Percentiles rank a stretch among this genome's conserved stretches.
These are phyloP conservation scores for Pagrus major DNA, from an alignment of 2,113 vertebrate species.

Conservation along the genomic window DNA sequence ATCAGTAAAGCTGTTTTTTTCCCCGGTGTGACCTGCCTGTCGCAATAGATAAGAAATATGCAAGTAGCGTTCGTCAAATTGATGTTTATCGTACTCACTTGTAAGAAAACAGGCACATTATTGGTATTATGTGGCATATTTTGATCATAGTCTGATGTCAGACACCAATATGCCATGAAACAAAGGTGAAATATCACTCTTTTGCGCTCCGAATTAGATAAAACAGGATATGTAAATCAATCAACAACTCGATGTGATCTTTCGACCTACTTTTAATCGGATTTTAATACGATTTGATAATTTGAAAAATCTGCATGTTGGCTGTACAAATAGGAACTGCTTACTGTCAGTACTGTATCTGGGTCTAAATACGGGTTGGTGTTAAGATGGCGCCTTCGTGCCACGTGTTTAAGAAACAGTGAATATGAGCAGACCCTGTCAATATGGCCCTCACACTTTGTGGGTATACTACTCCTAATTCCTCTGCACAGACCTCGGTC, in stretches of 20 bases:
- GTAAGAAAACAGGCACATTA: not conserved
- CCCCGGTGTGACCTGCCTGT: not conserved
- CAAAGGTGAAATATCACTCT: not conserved
- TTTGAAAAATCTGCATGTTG: not conserved
- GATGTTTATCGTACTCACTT: not conserved
- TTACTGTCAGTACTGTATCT: conserved; percentile 32
- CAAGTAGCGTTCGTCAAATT: not conserved
- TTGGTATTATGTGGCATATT: not conserved
- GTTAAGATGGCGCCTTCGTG: conserved; percentile 80
- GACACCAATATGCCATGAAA: conserved; percentile 5
- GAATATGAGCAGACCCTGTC: conserved; percentile 67
- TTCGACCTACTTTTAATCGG: not conserved
- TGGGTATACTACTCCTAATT: conserved; percentile 40
- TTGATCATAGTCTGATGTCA: not conserved
- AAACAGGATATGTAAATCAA: conserved; percentile 2
- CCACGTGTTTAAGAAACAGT: conserved; percentile 74
- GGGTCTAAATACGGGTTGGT: conserved; percentile 53
- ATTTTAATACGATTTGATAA: not conserved
- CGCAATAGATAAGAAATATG: not conserved
- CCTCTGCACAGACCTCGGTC: conserved; percentile 9
- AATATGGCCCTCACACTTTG: conserved; percentile 59
- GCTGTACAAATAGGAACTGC: conserved; percentile 9
- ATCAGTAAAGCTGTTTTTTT: not conserved
- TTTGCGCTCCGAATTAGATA: not conserved
- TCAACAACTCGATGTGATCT: not conserved